A percentile compares a stretch with the other conserved stretches of the same genome.
Evolutionary conservation across 2,113 vertebrate genomes (phyloP).

Genomic region (Tragelaphus strepsiceros): DNA sequence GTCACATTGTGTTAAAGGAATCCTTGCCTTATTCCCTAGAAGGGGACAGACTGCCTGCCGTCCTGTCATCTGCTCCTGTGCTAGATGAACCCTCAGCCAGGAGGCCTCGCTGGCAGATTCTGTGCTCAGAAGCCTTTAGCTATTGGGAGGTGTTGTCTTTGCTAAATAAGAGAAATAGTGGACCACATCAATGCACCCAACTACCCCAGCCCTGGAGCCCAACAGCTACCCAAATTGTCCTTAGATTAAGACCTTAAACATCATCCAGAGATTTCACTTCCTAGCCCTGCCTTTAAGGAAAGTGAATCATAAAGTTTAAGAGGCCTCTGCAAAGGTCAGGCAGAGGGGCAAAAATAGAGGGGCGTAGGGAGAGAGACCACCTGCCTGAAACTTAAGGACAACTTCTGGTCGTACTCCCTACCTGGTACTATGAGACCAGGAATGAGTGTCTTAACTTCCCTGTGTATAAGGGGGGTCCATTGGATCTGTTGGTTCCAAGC

Average conservation of each 20-base stretch:
- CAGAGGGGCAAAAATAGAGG: rapidly evolving
- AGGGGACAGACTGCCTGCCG: constrained; percentile 83
- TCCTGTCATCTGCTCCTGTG: constrained; percentile 83
- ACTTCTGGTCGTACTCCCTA: background rate
- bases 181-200: rapidly evolving
- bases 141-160: constrained; percentile 37
- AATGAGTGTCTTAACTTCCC: too few relatives aligned
- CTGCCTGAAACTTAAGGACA: too few relatives aligned
- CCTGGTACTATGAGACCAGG: background rate
- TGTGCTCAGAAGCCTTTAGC: constrained; percentile 71
- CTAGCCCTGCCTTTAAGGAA: background rate
- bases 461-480: too few relatives aligned
- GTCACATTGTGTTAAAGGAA: constrained; percentile 88
- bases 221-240: rapidly evolving
- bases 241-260: background rate
- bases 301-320: background rate
- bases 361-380: rapidly evolving
- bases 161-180: constrained; percentile 49
- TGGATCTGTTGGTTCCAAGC: background rate
- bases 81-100: constrained; percentile 74
- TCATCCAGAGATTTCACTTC: background rate
- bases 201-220: background rate
- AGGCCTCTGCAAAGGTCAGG: background rate
- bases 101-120: constrained; percentile 76
- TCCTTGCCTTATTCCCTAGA: constrained; percentile 77